Conservation (phyloP, 2,113 vertebrate species). For the Sisor rabdophorus region DNA sequence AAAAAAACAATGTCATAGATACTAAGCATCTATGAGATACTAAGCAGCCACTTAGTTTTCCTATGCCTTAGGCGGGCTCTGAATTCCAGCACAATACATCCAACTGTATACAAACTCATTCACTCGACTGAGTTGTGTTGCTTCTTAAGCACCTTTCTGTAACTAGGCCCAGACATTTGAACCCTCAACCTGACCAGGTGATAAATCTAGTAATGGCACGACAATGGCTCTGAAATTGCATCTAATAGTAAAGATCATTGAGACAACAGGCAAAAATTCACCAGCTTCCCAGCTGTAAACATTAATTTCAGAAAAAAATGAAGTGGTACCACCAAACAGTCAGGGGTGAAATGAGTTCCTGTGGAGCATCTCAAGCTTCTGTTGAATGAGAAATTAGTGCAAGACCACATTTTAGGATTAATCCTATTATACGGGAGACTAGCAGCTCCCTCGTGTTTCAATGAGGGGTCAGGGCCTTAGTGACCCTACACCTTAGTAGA, state of each 20-base stretch:
- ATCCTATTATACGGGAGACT: constrained; percentile 56
- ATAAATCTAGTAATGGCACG: constrained; percentile 62
- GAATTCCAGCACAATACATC: constrained; percentile 13
- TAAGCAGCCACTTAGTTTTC: no score
- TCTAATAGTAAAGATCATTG: constrained; percentile 69
- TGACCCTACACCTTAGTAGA: constrained; percentile 39
- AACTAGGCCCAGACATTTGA: constrained; percentile 34
- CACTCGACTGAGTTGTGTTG: background rate
- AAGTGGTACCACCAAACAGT: constrained; percentile 69
- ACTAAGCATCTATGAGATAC: no score
- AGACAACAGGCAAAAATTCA: constrained; percentile 45
- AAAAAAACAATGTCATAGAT: no score
- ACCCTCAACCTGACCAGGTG: constrained; percentile 57
- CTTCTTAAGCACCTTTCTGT: constrained; percentile 41
- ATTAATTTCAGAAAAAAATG: constrained; percentile 59
- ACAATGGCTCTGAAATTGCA: constrained; percentile 62
- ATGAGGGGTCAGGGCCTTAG: constrained; percentile 44
- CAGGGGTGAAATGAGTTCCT: constrained; percentile 64
- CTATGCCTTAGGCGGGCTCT: no score
- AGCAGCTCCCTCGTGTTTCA: constrained; percentile 45
- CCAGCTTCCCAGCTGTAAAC: constrained; percentile 53
- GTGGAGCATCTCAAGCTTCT: constrained; percentile 64
- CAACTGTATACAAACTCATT: constrained; percentile 3
- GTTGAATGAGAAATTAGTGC: constrained; percentile 60
- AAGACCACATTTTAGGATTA: constrained; percentile 44